phyloP scores from a whole-genome alignment of 2,888 invertebrate species.

The Adela reaumurella region DNA sequence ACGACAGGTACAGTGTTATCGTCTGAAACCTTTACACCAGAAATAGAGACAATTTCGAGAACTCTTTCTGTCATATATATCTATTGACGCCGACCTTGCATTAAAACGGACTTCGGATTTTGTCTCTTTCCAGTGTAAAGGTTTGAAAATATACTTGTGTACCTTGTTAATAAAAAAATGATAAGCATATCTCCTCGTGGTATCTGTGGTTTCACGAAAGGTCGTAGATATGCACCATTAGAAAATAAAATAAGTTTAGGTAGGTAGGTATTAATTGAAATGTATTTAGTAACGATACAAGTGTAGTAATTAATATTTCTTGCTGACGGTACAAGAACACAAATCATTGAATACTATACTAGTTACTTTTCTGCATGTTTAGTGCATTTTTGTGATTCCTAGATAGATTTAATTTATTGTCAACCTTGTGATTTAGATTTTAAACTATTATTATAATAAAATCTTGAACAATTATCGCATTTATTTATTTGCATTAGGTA shows the following conservation, averaged over 20 bases:
- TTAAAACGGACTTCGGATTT: too few species aligned
- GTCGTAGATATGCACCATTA: background rate
- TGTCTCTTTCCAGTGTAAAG: too few species aligned
- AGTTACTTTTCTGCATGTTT: constrained; percentile 53
- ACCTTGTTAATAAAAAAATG: too few species aligned
- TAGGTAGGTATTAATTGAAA: background rate
- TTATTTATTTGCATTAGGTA: too few species aligned
- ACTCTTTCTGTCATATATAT: too few species aligned
- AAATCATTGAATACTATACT: background rate
- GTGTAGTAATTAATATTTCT: background rate
- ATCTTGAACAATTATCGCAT: constrained; percentile 3
- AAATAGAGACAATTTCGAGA: too few species aligned
- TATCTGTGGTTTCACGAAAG: too few species aligned
- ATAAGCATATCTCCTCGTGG: background rate
- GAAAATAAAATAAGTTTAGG: background rate
- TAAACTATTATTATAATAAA: constrained; percentile 29
- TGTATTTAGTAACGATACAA: background rate
- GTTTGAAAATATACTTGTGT: too few species aligned
- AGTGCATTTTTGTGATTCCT: constrained; percentile 57
- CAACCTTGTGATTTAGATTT: constrained; percentile 55
- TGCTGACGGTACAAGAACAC: too few species aligned
- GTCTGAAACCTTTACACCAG: too few species aligned
- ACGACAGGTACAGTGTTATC: too few species aligned
- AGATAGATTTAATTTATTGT: constrained; percentile 54
- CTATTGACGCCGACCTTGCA: too few species aligned